These are phyloP conservation scores for Marisa cornuarietis DNA, from an alignment of 1,140 invertebrate genomes.

Conservation along the genomic window DNA sequence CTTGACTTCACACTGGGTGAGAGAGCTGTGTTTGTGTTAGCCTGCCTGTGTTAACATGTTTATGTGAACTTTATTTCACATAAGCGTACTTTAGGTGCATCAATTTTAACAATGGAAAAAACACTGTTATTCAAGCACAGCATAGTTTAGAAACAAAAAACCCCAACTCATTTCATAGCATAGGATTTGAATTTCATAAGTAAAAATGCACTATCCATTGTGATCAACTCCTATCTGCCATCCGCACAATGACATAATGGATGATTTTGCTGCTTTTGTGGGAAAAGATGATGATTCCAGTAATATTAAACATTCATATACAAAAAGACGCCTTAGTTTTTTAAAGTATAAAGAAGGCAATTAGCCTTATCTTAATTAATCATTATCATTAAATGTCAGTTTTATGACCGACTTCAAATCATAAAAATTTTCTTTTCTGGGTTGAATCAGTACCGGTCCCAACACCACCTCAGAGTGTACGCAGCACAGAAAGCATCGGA, in stretches of 20 bases:
- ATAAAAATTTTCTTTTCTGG: background rate
- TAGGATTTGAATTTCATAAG: too few species aligned
- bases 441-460: slow-evolving; percentile 45
- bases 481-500: slow-evolving; percentile 29
- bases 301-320: background rate
- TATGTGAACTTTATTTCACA: background rate
- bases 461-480: slow-evolving; percentile 39
- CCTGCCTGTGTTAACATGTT: background rate
- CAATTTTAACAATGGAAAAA: background rate
- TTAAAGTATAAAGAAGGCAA: slow-evolving; percentile 1
- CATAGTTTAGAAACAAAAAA: too few species aligned
- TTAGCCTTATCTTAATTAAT: background rate
- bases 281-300: background rate
- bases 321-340: background rate
- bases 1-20: slow-evolving; percentile 56
- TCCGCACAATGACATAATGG: background rate
- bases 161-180: too few species aligned
- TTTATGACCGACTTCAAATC: background rate
- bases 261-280: background rate
- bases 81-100: background rate
- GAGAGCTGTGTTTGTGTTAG: background rate
- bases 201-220: too few species aligned
- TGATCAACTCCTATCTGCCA: background rate
- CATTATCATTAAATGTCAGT: background rate
- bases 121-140: too few species aligned